Percentiles rank a stretch among this genome's conserved stretches.
Evolutionary conservation across 1,140 invertebrate species (phyloP).

Genomic region (Eriosoma lanigerum): DNA sequence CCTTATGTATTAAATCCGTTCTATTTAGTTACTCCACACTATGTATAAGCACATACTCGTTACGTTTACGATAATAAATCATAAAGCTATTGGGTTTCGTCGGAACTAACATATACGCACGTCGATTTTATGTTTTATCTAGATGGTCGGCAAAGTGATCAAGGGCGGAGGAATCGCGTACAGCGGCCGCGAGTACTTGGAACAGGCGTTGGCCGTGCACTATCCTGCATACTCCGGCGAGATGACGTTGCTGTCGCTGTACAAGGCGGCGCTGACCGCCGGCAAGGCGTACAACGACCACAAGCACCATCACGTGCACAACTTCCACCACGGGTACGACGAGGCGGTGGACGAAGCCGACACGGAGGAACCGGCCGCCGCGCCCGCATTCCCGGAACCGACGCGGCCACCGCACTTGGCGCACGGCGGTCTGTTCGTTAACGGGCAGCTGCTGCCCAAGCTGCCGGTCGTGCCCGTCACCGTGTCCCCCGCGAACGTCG

Average conservation of each 20-base stretch:
- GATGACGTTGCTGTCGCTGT: slow-evolving; percentile 75
- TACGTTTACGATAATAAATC: no score
- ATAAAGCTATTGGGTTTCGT: no score
- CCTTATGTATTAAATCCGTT: no score
- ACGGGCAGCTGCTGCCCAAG: slow-evolving; percentile 20
- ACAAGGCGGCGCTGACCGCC: slow-evolving; percentile 74
- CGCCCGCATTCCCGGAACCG: neutral
- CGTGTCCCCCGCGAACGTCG: neutral
- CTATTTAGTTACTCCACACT: no score
- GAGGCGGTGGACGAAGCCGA: slow-evolving; percentile 37
- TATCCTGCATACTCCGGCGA: slow-evolving; percentile 62
- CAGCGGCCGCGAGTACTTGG: slow-evolving; percentile 71
- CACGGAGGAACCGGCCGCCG: neutral
- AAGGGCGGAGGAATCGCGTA: slow-evolving; percentile 73
- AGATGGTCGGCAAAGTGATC: slow-evolving; percentile 76
- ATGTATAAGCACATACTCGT: no score
- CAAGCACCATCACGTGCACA: slow-evolving; percentile 79
- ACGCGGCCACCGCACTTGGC: slow-evolving; percentile 33
- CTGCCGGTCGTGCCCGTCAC: neutral
- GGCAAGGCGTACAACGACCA: slow-evolving; percentile 81
- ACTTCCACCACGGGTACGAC: slow-evolving; percentile 68
- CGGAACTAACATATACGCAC: no score
- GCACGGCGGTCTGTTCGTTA: slow-evolving; percentile 14
- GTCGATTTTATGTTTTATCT: no score
- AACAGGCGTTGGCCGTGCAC: slow-evolving; percentile 64